Conservation (phyloP, 2,888 invertebrate species). For the Ophion obscuratus region DNA sequence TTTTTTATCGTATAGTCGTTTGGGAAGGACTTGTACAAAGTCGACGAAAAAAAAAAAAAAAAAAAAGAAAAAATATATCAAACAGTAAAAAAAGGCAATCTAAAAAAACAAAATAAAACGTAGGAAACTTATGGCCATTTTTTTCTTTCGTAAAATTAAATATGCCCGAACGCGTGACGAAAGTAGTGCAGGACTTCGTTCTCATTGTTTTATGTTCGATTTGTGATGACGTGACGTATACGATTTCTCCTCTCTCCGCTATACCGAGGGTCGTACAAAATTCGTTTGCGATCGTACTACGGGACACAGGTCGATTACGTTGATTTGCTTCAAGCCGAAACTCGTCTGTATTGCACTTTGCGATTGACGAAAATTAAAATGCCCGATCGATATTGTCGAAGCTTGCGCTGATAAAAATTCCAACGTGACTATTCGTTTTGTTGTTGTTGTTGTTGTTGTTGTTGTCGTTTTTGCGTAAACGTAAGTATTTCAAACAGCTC, state of each 20-base stretch:
- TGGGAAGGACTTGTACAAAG: conserved; percentile 33
- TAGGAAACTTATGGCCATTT: conserved; percentile 44
- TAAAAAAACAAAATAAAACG: conserved; percentile 24
- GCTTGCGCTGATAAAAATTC: not conserved
- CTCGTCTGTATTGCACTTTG: conserved; percentile 10
- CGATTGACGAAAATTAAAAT: not conserved
- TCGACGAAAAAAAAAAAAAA: not conserved
- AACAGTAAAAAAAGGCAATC: conserved; percentile 29
- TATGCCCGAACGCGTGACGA: conserved; percentile 48
- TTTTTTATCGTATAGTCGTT: conserved; percentile 63
- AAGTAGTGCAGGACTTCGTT: conserved; percentile 38
- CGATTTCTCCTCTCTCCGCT: not conserved
- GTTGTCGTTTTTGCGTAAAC: conserved; percentile 14
- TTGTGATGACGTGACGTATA: not conserved
- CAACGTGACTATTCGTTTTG: not conserved
- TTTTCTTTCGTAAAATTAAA: not conserved
- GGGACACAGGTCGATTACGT: not conserved
- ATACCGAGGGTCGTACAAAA: not conserved
- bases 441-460: no score
- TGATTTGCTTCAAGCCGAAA: not conserved
- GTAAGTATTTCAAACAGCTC: conserved; percentile 8
- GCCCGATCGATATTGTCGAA: not conserved
- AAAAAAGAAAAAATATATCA: no score
- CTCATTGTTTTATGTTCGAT: conserved; percentile 4
- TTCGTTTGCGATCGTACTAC: not conserved